Conservation (phyloP, 2,113 vertebrate genomes). For the Nothocercus julius region DNA sequence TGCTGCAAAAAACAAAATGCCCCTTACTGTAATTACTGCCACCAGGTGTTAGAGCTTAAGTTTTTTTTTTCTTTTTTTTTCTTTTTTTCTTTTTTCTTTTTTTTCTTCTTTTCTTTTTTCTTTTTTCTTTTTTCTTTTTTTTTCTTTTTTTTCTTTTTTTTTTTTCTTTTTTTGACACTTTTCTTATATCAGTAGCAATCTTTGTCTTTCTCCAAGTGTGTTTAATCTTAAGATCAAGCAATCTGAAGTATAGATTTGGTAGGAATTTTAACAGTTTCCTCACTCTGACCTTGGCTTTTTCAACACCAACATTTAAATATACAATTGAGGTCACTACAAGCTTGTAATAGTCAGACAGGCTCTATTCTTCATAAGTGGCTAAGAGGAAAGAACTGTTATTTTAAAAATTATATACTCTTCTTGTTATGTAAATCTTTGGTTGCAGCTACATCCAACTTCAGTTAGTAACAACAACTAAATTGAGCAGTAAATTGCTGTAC, state of each 20-base stretch:
- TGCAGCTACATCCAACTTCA: slow-evolving; percentile 69
- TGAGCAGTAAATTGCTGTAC: slow-evolving; percentile 59
- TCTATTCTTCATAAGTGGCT: slow-evolving; percentile 11
- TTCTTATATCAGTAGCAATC: not conserved
- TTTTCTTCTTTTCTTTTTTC: not conserved
- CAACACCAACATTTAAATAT: not conserved
- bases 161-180: not conserved
- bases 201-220: not conserved
- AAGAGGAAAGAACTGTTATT: slow-evolving; percentile 8
- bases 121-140: not conserved
- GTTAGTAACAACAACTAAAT: slow-evolving; percentile 62
- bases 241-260: not conserved
- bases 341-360: not conserved
- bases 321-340: not conserved
- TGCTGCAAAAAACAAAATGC: not conserved
- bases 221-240: slow-evolving; percentile 19
- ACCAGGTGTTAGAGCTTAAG: not conserved
- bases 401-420: slow-evolving; percentile 15
- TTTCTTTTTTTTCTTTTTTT: not conserved
- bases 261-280: slow-evolving; percentile 8
- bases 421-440: slow-evolving; percentile 73
- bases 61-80: not conserved
- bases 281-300: not conserved
- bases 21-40: not conserved
- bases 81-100: not conserved